Evolutionary conservation across 2,888 invertebrate species (phyloP), one percentile per base, ranked within the genome.

Genomic region (Tortrix viridana): DNA sequence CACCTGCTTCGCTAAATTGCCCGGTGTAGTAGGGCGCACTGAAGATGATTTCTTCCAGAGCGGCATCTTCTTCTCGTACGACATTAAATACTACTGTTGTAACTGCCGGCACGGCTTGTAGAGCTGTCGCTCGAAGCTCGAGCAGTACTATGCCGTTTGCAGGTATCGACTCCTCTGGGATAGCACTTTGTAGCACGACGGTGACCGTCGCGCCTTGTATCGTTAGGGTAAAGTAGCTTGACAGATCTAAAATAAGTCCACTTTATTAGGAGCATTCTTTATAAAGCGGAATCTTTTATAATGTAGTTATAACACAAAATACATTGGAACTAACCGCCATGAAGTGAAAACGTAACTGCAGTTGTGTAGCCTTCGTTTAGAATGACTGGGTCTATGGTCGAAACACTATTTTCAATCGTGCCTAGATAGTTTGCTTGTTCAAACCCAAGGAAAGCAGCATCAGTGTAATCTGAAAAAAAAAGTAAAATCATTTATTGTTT

Each of bases 301-400:
- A n/a, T n/a, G n/a, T n/a, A n/a, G n/a, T n/a, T n/a, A n/a, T n/a
- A n/a, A n/a, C n/a, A n/a, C n/a, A n/a, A n/a, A n/a, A n/a, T n/a
- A n/a, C n/a, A n/a, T n/a, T n/a, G n/a, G n/a, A n/a, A 26, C 26
- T 9, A 9, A 79, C 80, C 78, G 71, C 79, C 79, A n/a, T 67
- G 68, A 57, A 82, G 56, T 3, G 53, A 53, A 54, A 79, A 77
- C 9, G 52, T 9, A 12, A 72, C 68, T 6, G 49, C 38, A 4
- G 50, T 44, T 3, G 66, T 37, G 38, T 69, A 69, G 16, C 70
- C 71, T 50, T 67, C 60, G 14, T 19, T 66, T 2, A 71, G 65
- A 4, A 50, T 47, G 7, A 71, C 69, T 6, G 65, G 12, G n/a
- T 64, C 60, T 18, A 70, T 22, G 3, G 50, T 56, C 23, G 63